phyloP scores from a whole-genome alignment of 2,797 vertebrate genomes.

The Aratinga solstitialis region DNA sequence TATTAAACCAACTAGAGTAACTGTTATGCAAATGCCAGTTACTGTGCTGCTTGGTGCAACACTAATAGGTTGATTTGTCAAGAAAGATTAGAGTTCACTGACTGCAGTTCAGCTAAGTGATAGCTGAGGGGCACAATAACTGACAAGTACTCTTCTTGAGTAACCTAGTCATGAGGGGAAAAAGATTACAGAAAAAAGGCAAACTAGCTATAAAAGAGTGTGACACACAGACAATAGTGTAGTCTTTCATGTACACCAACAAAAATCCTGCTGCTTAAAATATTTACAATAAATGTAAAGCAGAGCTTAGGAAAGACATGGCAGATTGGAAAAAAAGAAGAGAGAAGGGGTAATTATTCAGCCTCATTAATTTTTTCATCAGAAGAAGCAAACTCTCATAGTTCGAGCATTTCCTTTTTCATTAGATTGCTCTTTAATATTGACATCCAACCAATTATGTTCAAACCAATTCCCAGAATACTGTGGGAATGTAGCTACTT shows the following conservation, averaged over 20 bases:
- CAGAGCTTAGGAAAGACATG: background rate
- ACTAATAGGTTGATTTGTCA: conserved; percentile 18
- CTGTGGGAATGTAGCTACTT: conserved; percentile 35
- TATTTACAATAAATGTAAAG: background rate
- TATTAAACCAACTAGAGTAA: background rate
- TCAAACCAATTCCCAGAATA: conserved; percentile 66
- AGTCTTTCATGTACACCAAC: background rate
- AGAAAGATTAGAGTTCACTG: background rate
- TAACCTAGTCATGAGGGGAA: background rate
- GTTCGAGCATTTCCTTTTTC: conserved; percentile 51
- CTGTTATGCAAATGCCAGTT: background rate
- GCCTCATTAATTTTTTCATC: conserved; percentile 63
- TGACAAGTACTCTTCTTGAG: background rate
- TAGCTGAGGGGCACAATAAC: conserved; percentile 14
- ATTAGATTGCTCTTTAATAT: conserved; percentile 62
- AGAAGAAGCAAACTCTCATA: conserved; percentile 46
- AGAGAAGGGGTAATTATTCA: conserved; percentile 51
- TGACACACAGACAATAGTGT: fast-evolving
- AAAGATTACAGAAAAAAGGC: background rate
- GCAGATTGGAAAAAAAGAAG: background rate
- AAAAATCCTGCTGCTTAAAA: background rate
- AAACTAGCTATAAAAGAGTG: background rate
- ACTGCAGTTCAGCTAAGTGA: background rate
- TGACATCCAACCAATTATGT: conserved; percentile 65
- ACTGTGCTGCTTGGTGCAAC: background rate